Base-by-base conservation (phyloP, 2,888 invertebrate genomes). In the Pandemis corylana region DNA sequence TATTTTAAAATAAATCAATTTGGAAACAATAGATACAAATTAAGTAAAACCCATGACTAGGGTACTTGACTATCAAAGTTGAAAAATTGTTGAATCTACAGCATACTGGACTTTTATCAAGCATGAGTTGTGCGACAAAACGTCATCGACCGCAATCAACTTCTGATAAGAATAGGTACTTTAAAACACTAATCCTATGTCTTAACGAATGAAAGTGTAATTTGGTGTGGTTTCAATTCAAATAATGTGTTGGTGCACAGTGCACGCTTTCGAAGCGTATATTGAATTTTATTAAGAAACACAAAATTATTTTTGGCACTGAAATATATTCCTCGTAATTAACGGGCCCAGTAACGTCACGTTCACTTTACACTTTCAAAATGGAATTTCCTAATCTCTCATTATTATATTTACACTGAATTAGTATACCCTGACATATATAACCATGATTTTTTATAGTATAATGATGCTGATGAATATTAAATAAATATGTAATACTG, bases 401-500 rank as follows among this genome's bases (percentile, higher is more conserved):
- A 67, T 68, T 65, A 49, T 28, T 56, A 69, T 69, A 74, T 75
- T 71, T 71, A 75, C 75, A 75, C 36, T 44, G 75, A 70, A 61
- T 75, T 44, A 74, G 59, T 71, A 82, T 86, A 88, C 85, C 87
- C 85, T 87, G 86, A 85, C 81, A 80, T 83, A 84, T 84, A 84
- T 84, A 84, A 83, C 78, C 82, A 83, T 85, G 84, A 85, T 84
- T 84, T 20, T 81, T 81, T 83, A 81, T 80, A 80, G 83, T 82
- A 84, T 83, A 84, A 78, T 77, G 78, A 71, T 69, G 82, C 83
- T 77, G 82, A 82, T 81, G 81, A 84, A 84, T 83, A 83, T 81
- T 82, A 87, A 85, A 86, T 85, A 89, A 83, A 80, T 78, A 80
- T 81, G 72, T 85, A 86, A 87, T 86, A 89, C 84, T 89, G 88